Percentiles rank a stretch among this genome's conserved stretches.
Conservation (phyloP, 2,888 invertebrate genomes). For the Argyresthia goedartella region DNA sequence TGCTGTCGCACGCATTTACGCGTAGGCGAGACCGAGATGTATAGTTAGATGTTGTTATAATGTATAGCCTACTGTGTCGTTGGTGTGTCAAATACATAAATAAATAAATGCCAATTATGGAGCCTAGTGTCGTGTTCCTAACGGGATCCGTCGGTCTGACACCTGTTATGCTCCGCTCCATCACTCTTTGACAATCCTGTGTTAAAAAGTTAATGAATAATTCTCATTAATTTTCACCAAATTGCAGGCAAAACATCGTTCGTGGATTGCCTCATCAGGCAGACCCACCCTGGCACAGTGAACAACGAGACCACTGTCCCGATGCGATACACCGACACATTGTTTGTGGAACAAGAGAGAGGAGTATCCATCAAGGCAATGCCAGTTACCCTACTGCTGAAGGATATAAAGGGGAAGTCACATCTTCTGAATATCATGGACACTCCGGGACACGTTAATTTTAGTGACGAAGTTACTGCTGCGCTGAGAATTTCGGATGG, state of each 20-base stretch:
- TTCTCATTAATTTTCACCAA: not conserved
- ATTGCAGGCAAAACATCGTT: constrained; percentile 89
- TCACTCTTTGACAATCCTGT: no score
- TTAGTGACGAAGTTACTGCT: constrained; percentile 98
- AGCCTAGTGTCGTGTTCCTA: no score
- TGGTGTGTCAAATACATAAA: no score
- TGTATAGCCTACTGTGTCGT: no score
- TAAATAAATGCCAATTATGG: no score
- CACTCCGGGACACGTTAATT: constrained; percentile 98
- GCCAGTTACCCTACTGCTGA: constrained; percentile 93
- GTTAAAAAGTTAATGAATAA: no score
- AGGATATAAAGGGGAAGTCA: constrained; percentile 96
- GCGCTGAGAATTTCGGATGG: constrained; percentile 89
- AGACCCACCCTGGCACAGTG: constrained; percentile 93
- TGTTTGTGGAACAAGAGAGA: constrained; percentile 97
- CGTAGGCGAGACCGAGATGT: no score
- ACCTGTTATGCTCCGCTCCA: no score
- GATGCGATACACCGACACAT: constrained; percentile 92
- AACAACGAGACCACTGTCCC: constrained; percentile 82
- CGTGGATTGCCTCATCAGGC: constrained; percentile 95
- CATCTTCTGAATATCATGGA: constrained; percentile 97
- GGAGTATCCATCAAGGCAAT: constrained; percentile 98
- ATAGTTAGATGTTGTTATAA: no score
- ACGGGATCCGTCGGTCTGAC: no score
- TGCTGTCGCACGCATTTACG: no score